phyloP scores from a whole-genome alignment of 2,888 invertebrate genomes.

The Zhuqinia jingwanae region DNA sequence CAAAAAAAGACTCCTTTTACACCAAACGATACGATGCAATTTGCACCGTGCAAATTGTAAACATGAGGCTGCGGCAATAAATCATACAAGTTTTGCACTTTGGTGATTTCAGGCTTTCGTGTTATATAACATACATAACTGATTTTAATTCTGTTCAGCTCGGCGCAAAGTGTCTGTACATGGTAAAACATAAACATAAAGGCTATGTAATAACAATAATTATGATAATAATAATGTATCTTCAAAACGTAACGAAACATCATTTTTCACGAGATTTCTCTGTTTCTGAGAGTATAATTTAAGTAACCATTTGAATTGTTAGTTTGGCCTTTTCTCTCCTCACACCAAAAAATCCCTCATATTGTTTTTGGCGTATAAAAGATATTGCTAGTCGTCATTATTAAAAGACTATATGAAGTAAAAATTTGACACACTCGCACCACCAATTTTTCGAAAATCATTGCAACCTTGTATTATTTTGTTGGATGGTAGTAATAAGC shows the following conservation, averaged over 20 bases:
- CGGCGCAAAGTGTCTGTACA: not conserved
- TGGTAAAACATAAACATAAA: not conserved
- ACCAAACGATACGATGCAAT: no score
- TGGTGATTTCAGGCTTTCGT: no score
- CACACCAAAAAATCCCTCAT: not conserved
- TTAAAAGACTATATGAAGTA: not conserved
- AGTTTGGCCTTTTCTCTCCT: not conserved
- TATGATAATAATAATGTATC: no score
- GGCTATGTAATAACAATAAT: no score
- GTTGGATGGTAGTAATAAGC: slow-evolving; percentile 29
- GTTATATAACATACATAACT: no score
- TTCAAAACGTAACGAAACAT: not conserved
- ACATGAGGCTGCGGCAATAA: no score
- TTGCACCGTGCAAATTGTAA: no score
- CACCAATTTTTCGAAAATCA: not conserved
- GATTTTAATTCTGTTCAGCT: not conserved
- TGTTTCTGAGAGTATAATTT: not conserved
- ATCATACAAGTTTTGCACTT: no score
- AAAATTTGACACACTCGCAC: slow-evolving; percentile 43
- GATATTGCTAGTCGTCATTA: not conserved
- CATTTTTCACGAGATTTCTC: not conserved
- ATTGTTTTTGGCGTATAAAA: not conserved
- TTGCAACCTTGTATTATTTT: not conserved
- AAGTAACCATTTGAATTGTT: not conserved
- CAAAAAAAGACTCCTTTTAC: no score